phyloP scores from a whole-genome alignment of 2,113 vertebrate species.

The Podarcis muralis region DNA sequence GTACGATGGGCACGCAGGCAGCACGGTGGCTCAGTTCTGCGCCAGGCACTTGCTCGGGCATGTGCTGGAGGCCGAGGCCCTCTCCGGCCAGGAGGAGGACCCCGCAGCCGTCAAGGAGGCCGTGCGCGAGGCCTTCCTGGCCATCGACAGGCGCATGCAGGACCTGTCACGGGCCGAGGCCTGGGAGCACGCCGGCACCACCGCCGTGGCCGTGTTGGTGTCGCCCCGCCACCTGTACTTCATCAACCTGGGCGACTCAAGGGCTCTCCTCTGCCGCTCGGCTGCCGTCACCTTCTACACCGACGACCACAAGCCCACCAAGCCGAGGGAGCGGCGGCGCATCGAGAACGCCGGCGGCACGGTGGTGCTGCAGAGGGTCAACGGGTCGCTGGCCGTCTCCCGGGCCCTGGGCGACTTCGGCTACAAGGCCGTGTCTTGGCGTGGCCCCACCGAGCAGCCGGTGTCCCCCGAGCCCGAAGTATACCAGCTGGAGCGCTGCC shows the following conservation, averaged over 20 bases:
- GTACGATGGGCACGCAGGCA: constrained; percentile 81
- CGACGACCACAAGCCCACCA: constrained; percentile 83
- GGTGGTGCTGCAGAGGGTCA: constrained; percentile 78
- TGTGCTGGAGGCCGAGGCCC: constrained; percentile 72
- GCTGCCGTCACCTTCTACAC: constrained; percentile 80
- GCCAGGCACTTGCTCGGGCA: constrained; percentile 78
- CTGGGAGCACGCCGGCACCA: constrained; percentile 81
- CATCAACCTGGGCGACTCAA: constrained; percentile 84
- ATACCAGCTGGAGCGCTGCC: constrained; percentile 73
- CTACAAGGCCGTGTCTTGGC: constrained; percentile 82
- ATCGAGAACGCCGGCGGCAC: constrained; percentile 84
- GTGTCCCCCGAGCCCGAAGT: constrained; percentile 85
- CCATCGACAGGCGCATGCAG: constrained; percentile 79
- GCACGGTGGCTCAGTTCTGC: constrained; percentile 79
- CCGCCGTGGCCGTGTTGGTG: constrained; percentile 74
- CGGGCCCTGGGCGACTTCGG: constrained; percentile 83
- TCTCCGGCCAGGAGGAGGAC: constrained; percentile 55
- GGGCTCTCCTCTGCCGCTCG: constrained; percentile 78
- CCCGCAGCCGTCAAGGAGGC: constrained; percentile 75
- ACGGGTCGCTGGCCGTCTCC: constrained; percentile 84
- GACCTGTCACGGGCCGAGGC: constrained; percentile 67
- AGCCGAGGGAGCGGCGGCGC: constrained; percentile 80
- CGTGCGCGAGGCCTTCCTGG: constrained; percentile 75
- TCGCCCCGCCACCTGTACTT: constrained; percentile 80
- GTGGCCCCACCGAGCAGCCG: constrained; percentile 81